A percentile compares a stretch with the other conserved stretches of the same genome.
These are phyloP conservation scores for Monochamus alternatus DNA, from an alignment of 2,888 invertebrate species.

Conservation along the genomic window DNA sequence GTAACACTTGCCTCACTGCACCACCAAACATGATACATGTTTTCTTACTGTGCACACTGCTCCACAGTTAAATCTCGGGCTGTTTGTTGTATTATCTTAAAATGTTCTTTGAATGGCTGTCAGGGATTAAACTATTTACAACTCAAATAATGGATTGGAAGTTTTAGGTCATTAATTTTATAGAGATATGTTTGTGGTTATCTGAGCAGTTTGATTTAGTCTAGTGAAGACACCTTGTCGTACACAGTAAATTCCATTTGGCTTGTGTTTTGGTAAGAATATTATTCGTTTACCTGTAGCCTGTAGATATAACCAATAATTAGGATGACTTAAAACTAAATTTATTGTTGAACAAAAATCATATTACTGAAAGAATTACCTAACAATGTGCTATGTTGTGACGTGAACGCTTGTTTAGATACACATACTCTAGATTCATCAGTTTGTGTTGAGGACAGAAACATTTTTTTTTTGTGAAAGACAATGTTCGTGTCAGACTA, in stretches of 20 bases:
- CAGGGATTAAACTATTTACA: conserved; percentile 27
- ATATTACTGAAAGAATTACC: too few relatives aligned
- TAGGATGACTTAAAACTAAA: too few relatives aligned
- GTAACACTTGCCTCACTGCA: conserved; percentile 8
- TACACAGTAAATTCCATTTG: neutral
- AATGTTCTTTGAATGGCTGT: conserved; percentile 21
- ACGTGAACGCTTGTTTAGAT: too few relatives aligned
- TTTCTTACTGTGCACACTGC: conserved; percentile 26
- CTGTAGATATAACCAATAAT: neutral
- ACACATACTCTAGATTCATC: too few relatives aligned
- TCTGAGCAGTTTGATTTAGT: neutral
- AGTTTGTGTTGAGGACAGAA: too few relatives aligned
- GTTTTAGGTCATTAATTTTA: conserved; percentile 8
- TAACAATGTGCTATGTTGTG: too few relatives aligned
- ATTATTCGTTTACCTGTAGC: neutral
- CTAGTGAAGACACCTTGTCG: neutral
- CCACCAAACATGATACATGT: neutral
- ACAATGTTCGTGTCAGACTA: too few relatives aligned
- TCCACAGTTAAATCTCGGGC: conserved; percentile 29
- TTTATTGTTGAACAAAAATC: too few relatives aligned
- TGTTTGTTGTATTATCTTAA: conserved; percentile 32
- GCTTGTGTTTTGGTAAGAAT: neutral
- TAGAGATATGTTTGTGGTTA: neutral
- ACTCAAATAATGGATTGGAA: conserved; percentile 14
- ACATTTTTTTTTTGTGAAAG: too few relatives aligned